Base-by-base conservation (phyloP, 2,113 vertebrate species). In the Lampris megalopsis region DNA sequence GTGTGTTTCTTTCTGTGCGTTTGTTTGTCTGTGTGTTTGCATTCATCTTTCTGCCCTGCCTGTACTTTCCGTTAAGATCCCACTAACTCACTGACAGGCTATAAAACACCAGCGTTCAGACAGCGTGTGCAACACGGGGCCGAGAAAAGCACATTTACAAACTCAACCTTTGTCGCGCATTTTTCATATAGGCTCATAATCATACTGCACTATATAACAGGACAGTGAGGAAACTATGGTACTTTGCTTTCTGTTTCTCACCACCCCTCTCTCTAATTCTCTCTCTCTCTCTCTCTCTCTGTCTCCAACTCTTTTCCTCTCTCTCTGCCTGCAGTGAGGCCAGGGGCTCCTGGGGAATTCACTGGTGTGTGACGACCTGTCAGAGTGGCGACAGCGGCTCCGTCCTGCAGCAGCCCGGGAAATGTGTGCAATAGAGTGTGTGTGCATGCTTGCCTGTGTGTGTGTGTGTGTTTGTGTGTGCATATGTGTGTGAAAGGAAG, bases 351-450 rank as follows among this genome's bases (percentile, higher is more conserved):
- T 82, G 85, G 92, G 92, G 87, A 90, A 93, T 92, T 93, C 89
- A 91, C 86, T 93, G 91, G 90, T 94, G 93, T 93, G 94, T 94
- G 92, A 93, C 91, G 92, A 94, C 94, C 93, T 94, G 94, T 94
- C 94, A 94, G 92, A 91, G 90, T 92, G 92, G 92, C 91, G 91
- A 92, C 91, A 89, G 91, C 84, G 78, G 85, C 73, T 83, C 88
- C 57, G 85, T 93, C 89, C 90, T 83, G 80, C 87, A 82, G 86
- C 86, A 88, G 83, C 88, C 79, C 73, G 73, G 86, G 81, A 72
- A 13, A 67, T 73, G 85, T 77, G 81, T 80, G 73, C 81, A 81
- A 41, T 69, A 43, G 38, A 24, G 13, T 52, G 43, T 50, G 43
- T 49, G 70, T 59, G 41, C 59, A n/a, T 71, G 41, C 63, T 50